phyloP scores from a whole-genome alignment of 1,140 invertebrate species.

The Aplysia californica region DNA sequence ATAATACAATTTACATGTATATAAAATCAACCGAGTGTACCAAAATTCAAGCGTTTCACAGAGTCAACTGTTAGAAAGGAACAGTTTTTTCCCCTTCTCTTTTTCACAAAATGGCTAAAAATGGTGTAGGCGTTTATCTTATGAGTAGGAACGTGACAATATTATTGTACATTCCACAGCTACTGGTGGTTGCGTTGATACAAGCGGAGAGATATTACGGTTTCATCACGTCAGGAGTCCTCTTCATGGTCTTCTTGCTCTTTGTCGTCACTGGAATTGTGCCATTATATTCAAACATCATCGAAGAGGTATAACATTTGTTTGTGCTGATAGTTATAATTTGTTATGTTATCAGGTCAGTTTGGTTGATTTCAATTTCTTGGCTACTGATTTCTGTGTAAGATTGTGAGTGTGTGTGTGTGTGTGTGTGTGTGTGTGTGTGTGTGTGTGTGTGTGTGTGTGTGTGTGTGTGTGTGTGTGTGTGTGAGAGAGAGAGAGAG shows the following conservation, averaged over 20 bases:
- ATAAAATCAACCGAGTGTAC: neutral
- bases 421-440: too few relatives aligned
- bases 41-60: neutral
- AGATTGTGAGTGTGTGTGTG: too few relatives aligned
- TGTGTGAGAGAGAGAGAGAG: too few relatives aligned
- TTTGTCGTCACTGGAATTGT: constrained; percentile 12
- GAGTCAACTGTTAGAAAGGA: neutral
- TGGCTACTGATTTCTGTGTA: neutral
- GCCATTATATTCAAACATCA: constrained; percentile 25
- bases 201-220: constrained; percentile 14
- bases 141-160: neutral
- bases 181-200: neutral
- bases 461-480: too few relatives aligned
- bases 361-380: too few relatives aligned
- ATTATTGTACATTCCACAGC: neutral
- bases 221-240: constrained; percentile 19
- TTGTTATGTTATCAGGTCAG: too few relatives aligned
- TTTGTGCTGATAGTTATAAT: too few relatives aligned
- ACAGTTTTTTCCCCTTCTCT: neutral
- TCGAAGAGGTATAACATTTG: constrained; percentile 27
- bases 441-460: too few relatives aligned
- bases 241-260: neutral
- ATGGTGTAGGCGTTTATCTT: too few relatives aligned
- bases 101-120: too few relatives aligned
- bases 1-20: neutral